These are phyloP conservation scores for Meteorus sp. DNA, from an alignment of 1,140 invertebrate genomes.

Conservation along the genomic window DNA sequence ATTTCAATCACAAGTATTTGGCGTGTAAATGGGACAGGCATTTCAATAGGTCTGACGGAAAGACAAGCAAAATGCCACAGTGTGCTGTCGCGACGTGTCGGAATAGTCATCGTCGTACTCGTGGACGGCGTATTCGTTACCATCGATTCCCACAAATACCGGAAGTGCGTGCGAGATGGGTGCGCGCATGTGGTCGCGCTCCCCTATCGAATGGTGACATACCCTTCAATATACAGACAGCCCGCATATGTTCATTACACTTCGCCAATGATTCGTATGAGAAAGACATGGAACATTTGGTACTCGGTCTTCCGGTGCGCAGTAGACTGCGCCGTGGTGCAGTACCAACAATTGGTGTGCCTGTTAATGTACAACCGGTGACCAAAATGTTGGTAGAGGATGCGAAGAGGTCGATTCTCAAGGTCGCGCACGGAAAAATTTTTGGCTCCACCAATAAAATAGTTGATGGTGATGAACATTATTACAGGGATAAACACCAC, in stretches of 20 bases:
- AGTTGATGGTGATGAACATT: slow-evolving; percentile 11
- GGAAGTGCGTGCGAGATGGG: slow-evolving; percentile 59
- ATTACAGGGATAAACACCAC: not conserved
- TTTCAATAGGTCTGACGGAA: slow-evolving; percentile 21
- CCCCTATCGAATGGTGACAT: slow-evolving; percentile 53
- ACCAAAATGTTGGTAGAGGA: slow-evolving; percentile 56
- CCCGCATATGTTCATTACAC: slow-evolving; percentile 63
- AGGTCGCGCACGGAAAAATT: slow-evolving; percentile 49
- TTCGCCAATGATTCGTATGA: slow-evolving; percentile 62
- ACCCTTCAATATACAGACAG: slow-evolving; percentile 62
- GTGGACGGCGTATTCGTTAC: slow-evolving; percentile 62
- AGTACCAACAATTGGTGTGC: slow-evolving; percentile 61
- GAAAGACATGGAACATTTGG: slow-evolving; percentile 63
- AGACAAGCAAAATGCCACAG: slow-evolving; percentile 59
- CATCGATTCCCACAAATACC: slow-evolving; percentile 63
- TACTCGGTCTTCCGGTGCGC: slow-evolving; percentile 61
- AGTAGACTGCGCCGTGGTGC: slow-evolving; percentile 61
- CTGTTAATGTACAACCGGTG: slow-evolving; percentile 55
- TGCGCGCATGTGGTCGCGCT: slow-evolving; percentile 59
- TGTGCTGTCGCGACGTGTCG: slow-evolving; percentile 63
- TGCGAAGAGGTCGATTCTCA: slow-evolving; percentile 52
- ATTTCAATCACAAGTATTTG: too few species aligned
- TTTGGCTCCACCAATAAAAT: slow-evolving; percentile 30
- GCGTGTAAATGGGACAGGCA: too few species aligned
- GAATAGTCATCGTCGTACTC: slow-evolving; percentile 63